Evolutionary conservation across 2,888 invertebrate genomes (phyloP).

Genomic region (Mamestra brassicae): DNA sequence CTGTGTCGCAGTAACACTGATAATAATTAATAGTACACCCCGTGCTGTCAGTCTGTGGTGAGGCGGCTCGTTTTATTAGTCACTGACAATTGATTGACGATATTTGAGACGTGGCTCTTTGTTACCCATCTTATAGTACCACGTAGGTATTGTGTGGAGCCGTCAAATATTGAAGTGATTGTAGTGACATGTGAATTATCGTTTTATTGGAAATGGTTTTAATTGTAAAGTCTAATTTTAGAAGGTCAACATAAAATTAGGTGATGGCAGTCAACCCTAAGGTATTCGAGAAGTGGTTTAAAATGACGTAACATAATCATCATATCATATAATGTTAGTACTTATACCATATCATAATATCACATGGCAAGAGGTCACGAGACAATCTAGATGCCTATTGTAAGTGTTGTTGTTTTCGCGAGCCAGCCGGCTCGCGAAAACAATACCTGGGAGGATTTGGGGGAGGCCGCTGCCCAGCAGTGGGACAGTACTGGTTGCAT

Average conservation of each 20-base stretch:
- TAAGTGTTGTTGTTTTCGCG: no score
- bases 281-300: background rate
- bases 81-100: constrained; percentile 25
- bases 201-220: background rate
- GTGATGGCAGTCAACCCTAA: background rate
- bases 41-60: constrained; percentile 28
- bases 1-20: background rate
- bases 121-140: background rate
- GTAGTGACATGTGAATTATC: no score
- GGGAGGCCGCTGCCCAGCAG: background rate
- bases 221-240: background rate
- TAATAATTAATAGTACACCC: constrained; percentile 33
- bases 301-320: background rate
- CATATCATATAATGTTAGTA: background rate
- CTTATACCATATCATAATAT: no score
- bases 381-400: no score
- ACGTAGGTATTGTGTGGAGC: background rate
- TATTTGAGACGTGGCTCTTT: constrained; percentile 12
- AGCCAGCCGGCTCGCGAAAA: no score
- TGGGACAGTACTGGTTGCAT: background rate
- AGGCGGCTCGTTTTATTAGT: constrained; percentile 19
- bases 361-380: no score
- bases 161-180: background rate
- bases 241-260: background rate
- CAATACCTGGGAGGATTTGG: no score